Conservation (phyloP, 2,888 invertebrate species). For the Andrena fulva region DNA sequence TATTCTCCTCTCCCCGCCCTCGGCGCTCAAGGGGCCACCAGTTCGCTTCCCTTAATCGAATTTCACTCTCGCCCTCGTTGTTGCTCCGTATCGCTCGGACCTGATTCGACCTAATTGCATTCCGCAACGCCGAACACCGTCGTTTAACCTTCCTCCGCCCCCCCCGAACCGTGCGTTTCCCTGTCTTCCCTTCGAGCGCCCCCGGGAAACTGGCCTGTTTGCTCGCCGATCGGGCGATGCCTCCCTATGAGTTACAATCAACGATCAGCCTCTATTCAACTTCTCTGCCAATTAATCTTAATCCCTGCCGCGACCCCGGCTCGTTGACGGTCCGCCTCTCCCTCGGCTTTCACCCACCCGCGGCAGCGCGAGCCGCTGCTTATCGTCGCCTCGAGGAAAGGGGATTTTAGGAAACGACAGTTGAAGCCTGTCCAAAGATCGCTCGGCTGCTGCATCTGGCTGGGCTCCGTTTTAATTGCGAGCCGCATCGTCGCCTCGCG, state of each 20-base stretch:
- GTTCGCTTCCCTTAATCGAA: conserved; percentile 65
- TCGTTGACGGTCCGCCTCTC: conserved; percentile 43
- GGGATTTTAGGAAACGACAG: conserved; percentile 24
- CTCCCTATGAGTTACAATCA: neutral
- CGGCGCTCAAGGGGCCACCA: conserved; percentile 24
- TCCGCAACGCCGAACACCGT: conserved; percentile 41
- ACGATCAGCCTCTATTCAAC: conserved; percentile 14
- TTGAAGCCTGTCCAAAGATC: neutral
- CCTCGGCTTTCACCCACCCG: conserved; percentile 23
- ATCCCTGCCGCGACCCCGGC: conserved; percentile 26
- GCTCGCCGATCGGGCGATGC: too few species aligned
- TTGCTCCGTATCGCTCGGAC: conserved; percentile 53
- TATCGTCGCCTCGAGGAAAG: neutral
- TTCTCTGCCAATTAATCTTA: conserved; percentile 45
- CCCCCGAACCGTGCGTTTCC: conserved; percentile 13
- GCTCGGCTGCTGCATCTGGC: conserved; percentile 17
- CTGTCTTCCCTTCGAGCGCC: neutral
- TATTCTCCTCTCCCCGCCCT: neutral
- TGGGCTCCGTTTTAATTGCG: conserved; percentile 11
- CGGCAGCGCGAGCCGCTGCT: neutral
- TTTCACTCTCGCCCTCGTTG: conserved; percentile 59
- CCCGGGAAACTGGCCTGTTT: neutral
- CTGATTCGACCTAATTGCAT: conserved; percentile 68
- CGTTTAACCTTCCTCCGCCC: conserved; percentile 39
- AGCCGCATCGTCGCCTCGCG: neutral